These are phyloP conservation scores for Podotricha telesiphe DNA, from an alignment of 2,888 invertebrate species.

Conservation along the genomic window DNA sequence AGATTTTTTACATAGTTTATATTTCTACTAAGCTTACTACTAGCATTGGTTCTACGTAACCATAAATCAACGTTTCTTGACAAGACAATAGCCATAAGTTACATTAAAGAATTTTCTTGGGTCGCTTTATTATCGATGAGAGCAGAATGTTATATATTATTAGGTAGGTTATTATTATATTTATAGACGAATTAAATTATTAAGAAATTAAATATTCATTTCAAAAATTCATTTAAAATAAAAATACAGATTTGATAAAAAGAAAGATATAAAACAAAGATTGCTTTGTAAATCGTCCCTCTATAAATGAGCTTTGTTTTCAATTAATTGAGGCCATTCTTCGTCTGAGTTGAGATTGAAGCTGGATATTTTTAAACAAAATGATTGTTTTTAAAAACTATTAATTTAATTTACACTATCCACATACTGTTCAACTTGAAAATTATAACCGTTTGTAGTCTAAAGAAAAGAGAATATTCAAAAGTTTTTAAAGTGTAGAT, in stretches of 20 bases:
- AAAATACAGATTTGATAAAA: background rate
- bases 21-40: conserved; percentile 3
- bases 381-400: background rate
- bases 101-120: conserved; percentile 9
- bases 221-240: background rate
- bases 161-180: too few species aligned
- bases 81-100: conserved; percentile 9
- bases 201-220: background rate
- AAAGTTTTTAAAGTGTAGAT: conserved; percentile 26
- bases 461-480: conserved; percentile 8
- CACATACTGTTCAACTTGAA: background rate
- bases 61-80: conserved; percentile 5
- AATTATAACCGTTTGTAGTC: background rate
- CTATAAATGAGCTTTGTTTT: conserved; percentile 15
- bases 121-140: background rate
- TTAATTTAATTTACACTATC: too few species aligned
- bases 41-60: background rate
- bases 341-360: conserved; percentile 7
- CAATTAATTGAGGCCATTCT: conserved; percentile 17
- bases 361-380: conserved; percentile 1
- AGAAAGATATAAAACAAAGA: background rate
- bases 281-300: background rate
- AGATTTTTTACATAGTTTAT: background rate
- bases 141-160: background rate
- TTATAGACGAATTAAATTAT: too few species aligned